phyloP scores from a whole-genome alignment of 2,888 invertebrate genomes.

The Ennomos erosarius region DNA sequence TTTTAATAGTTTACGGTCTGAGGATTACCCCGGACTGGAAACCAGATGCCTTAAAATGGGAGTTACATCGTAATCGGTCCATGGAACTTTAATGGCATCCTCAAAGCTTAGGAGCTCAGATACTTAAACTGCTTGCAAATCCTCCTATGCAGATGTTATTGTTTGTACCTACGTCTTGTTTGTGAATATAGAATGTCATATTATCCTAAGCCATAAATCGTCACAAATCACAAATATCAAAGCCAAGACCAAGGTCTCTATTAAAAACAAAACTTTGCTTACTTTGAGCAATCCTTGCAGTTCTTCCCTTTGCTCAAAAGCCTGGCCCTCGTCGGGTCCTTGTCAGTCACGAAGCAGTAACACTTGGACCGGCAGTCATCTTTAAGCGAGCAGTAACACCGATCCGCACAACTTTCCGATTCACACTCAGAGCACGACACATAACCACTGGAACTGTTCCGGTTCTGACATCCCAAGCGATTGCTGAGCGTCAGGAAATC shows the following conservation, averaged over 20 bases:
- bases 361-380: slow-evolving; percentile 85
- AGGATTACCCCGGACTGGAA: too few relatives aligned
- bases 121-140: too few relatives aligned
- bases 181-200: too few relatives aligned
- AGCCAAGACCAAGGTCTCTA: too few relatives aligned
- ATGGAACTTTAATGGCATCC: too few relatives aligned
- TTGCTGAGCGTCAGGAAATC: slow-evolving; percentile 85
- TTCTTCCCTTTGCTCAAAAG: slow-evolving; percentile 66
- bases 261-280: slow-evolving; percentile 47
- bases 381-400: slow-evolving; percentile 93
- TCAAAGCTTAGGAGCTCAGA: too few relatives aligned
- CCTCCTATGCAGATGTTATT: too few relatives aligned
- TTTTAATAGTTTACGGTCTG: too few relatives aligned
- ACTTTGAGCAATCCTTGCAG: slow-evolving; percentile 81
- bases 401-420: slow-evolving; percentile 93
- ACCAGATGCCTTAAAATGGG: too few relatives aligned
- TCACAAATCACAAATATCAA: slow-evolving; percentile 1
- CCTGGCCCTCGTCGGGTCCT: slow-evolving; percentile 65
- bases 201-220: too few relatives aligned
- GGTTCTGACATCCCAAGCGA: slow-evolving; percentile 84
- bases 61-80: too few relatives aligned
- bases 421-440: slow-evolving; percentile 96
- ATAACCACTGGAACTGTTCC: slow-evolving; percentile 89
- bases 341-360: slow-evolving; percentile 86
- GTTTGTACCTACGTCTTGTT: too few relatives aligned